Evolutionary conservation across 1,140 invertebrate species (phyloP), one percentile per base, ranked within the genome.

Genomic region (Lordiphosa stackelbergi): DNA sequence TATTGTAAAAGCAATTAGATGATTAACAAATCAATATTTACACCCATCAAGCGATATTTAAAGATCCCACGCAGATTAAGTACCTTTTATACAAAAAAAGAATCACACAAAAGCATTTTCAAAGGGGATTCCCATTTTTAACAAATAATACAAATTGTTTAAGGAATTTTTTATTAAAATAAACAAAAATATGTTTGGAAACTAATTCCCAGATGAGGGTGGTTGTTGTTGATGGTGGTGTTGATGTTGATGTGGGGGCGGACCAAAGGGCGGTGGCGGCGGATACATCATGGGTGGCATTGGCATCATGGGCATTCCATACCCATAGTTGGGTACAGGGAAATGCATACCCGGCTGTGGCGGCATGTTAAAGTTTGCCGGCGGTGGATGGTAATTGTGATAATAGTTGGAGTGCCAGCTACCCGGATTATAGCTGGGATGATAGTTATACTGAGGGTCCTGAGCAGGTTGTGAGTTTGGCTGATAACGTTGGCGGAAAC

Each of bases 331-430:
- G n/a, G 73, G 69, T 37, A 77, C 52, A 5, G 73, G 69, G 11
- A 69, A 78, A 2, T 40, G 52, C 65, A 73, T 70, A 4, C 65
- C 66, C 1, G 62, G 73, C 28, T 65, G 72, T 2, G 64, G 69
- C 16, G 53, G 37, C 78, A 83, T 83, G 31, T 84, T 84, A 5
- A 63, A 83, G 22, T 83, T 83, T 1, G 51, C 46, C 19, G 65
- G 52, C 6, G 78, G 60, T 11, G 62, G 73, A 49, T 85, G 73
- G 41, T 68, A 74, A 40, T 85, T 84, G 31, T 74, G 78, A 53
- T 87, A 81, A 13, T 85, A 87, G 49, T 87, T 87, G 3, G 85
- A 87, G 41, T 87, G 85, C 85, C 85, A 87, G 46, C 85, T 86
- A 35, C 79, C 77, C 0, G 85, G 66, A 56, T 86, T 83, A 22